These are phyloP conservation scores for Otolemur garnettii DNA, from an alignment of 2,113 vertebrate species.

Conservation along the genomic window DNA sequence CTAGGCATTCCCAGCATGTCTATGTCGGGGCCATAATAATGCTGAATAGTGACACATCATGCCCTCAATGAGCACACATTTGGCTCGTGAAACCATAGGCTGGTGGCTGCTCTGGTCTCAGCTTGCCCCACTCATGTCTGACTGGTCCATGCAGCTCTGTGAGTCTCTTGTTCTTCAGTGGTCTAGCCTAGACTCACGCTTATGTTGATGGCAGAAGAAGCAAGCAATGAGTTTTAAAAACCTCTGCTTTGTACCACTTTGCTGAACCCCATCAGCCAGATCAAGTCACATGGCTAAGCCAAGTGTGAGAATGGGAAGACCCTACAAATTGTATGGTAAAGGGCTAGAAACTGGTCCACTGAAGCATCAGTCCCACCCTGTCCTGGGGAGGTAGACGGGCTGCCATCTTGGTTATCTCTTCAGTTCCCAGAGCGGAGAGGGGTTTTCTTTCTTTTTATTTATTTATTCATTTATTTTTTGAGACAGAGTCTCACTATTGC, in stretches of 20 bases:
- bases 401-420: not conserved
- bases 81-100: not conserved
- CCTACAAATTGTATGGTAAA: not conserved
- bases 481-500: too few species aligned
- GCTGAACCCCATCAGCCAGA: not conserved
- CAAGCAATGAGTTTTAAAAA: not conserved
- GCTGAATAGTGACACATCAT: not conserved
- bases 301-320: rapidly evolving
- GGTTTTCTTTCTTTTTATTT: not conserved
- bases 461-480: too few species aligned
- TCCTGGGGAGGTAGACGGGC: not conserved
- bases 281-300: not conserved
- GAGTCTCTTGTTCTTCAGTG: too few species aligned
- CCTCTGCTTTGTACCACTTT: not conserved
- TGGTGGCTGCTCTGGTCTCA: not conserved
- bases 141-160: not conserved
- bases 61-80: not conserved
- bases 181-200: not conserved
- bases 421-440: not conserved
- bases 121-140: not conserved
- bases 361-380: rapidly evolving
- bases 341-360: not conserved
- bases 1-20: not conserved
- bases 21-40: not conserved
- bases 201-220: not conserved